Evolutionary conservation across 92 coral and sea anemone species (phyloP), one percentile per base, ranked within the genome.

Genomic region (Epizoanthus ramosus): DNA sequence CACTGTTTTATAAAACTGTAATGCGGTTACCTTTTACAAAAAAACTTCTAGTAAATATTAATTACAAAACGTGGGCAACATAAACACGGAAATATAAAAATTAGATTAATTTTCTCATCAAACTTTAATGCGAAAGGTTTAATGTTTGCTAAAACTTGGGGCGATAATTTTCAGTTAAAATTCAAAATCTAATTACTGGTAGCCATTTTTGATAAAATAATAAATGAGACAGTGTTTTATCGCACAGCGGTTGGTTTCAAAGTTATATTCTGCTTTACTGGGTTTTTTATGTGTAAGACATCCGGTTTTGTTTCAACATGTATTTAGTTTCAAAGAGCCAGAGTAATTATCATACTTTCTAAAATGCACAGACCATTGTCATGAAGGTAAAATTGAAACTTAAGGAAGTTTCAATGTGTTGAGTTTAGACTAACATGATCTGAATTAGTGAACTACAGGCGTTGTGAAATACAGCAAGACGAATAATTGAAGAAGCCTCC

Each of bases 151-250:
- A 19, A 35, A 77, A 65, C 70, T 59, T 4, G 70, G 37, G 53
- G 70, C 28, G 71, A 77, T 77, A 60, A 77, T 76, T 76, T 59
- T 57, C 37, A 59, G 70, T 76, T 59, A 57, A 76, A 58, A 37
- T 77, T 24, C 57, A 60, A 60, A 77, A 77, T 77, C 39, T 60
- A 77, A 77, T 77, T 77, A 77, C 82, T 77, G 58, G 71, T 61
- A 41, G 82, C 41, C 43, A 37, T 47, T 69, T n/a, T 61, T 77
- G 56, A 77, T 15, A 39, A 35, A 61, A 39, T 58, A 16, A n/a
- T 39, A 75, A 59, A 75, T 59, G 82, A 57, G 61, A 19, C 43
- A 19, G 39, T 9, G 63, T 61, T 60, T 60, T 60, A 39, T 23
- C 41, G 24, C 71, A 15, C 82, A 61, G 70, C 56, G 57, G 82